These are phyloP conservation scores for Silurus lanzhouensis DNA, from an alignment of 2,797 vertebrate species.

Conservation along the genomic window DNA sequence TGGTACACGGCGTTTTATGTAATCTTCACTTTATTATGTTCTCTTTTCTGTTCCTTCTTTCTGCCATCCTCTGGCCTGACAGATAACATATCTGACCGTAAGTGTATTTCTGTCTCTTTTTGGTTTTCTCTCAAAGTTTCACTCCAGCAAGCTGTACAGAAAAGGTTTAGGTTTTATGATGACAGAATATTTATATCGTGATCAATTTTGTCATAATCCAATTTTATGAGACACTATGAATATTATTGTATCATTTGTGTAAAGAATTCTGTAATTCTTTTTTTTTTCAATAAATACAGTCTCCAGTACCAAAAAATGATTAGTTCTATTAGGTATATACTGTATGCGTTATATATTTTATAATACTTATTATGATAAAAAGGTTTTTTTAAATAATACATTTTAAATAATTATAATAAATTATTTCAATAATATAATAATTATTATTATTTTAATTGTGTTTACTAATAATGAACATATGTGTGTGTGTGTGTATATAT, in stretches of 20 bases:
- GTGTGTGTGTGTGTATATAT: too few relatives aligned
- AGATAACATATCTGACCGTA: conserved; percentile 55
- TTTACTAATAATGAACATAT: neutral
- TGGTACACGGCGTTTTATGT: neutral
- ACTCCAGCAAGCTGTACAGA: too few relatives aligned
- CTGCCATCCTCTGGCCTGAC: conserved; percentile 29
- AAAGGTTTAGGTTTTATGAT: neutral
- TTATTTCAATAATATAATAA: neutral
- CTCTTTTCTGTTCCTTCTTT: conserved; percentile 30
- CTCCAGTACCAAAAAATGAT: neutral
- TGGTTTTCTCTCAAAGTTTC: neutral
- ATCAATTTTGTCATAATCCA: neutral
- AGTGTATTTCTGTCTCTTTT: conserved; percentile 34
- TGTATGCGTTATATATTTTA: too few relatives aligned
- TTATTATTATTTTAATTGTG: neutral
- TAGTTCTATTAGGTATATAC: too few relatives aligned
- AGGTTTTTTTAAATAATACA: neutral
- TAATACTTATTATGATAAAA: neutral
- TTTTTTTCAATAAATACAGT: neutral
- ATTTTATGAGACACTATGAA: neutral
- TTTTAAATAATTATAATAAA: neutral
- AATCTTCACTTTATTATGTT: neutral
- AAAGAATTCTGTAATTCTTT: too few relatives aligned
- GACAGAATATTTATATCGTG: neutral
- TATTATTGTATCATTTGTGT: too few relatives aligned